Conservation (phyloP, 2,113 vertebrate genomes). For the Chlorodrepanis virens region DNA sequence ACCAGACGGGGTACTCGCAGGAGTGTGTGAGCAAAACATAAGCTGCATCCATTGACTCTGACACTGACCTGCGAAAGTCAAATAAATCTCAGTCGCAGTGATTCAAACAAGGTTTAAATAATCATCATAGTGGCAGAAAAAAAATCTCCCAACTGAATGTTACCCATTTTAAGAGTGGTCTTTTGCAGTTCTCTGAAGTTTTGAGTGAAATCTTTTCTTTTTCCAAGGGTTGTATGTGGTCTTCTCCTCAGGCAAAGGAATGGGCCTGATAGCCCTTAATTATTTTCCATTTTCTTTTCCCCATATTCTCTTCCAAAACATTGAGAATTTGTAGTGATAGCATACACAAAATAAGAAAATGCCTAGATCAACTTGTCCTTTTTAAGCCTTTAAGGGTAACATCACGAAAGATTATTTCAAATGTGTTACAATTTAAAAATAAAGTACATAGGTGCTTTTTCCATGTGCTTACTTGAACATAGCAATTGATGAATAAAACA, state of each 20-base stretch:
- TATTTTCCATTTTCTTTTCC: not conserved
- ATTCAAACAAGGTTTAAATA: conserved; percentile 41
- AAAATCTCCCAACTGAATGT: not conserved
- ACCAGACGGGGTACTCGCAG: not conserved
- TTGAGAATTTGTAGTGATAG: not conserved
- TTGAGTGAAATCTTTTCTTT: not conserved
- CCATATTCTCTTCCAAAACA: not conserved
- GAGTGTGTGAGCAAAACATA: conserved; percentile 31
- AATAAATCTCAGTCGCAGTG: not conserved
- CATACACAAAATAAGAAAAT: not conserved
- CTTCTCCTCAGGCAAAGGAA: not conserved
- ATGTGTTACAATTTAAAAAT: not conserved
- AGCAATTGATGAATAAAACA: not conserved
- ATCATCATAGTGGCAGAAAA: not conserved
- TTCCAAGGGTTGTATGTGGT: not conserved
- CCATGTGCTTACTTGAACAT: not conserved
- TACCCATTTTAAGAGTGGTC: conserved; percentile 1
- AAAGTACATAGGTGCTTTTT: not conserved
- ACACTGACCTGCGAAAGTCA: conserved; percentile 36
- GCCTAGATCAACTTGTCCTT: not conserved
- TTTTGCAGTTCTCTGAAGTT: conserved; percentile 41
- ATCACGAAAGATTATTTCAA: not conserved
- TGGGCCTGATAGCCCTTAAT: not conserved
- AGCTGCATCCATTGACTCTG: conserved; percentile 49
- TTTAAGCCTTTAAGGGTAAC: not conserved